A percentile compares a stretch with the other conserved stretches of the same genome.
These are phyloP conservation scores for Helostoma temminkii DNA, from an alignment of 2,797 vertebrate species.

Conservation along the genomic window DNA sequence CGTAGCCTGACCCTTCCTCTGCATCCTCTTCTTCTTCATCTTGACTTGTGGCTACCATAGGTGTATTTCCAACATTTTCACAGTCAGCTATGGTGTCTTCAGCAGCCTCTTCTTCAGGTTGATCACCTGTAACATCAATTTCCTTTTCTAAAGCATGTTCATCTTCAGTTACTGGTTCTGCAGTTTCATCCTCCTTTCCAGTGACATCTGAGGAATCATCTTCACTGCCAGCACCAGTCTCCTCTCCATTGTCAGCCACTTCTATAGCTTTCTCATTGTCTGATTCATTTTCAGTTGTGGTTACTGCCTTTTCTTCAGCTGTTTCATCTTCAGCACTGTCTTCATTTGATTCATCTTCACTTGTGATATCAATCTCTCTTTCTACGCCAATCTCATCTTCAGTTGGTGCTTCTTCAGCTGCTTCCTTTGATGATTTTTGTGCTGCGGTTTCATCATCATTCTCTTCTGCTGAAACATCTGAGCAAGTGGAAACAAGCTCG, in stretches of 20 bases:
- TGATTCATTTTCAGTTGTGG: conserved; percentile 5
- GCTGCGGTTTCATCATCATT: neutral
- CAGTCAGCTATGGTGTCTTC: neutral
- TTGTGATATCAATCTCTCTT: neutral
- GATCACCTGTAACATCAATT: neutral
- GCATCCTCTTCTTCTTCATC: conserved; percentile 27
- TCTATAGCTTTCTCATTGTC: conserved; percentile 30
- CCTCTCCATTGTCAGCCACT: conserved; percentile 3
- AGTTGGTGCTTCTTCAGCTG: neutral
- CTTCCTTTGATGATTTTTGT: conserved; percentile 4
- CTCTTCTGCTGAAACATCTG: conserved; percentile 23
- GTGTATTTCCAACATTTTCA: conserved; percentile 7
- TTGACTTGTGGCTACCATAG: conserved; percentile 12
- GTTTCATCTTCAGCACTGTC: conserved; percentile 30
- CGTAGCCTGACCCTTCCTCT: conserved; percentile 4
- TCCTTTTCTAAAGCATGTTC: conserved; percentile 21
- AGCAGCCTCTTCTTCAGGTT: neutral
- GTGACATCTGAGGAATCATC: conserved; percentile 11
- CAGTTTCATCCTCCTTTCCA: conserved; percentile 13
- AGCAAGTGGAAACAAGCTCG: conserved; percentile 3
- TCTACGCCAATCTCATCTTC: conserved; percentile 18
- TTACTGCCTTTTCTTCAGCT: neutral
- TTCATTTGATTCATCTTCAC: conserved; percentile 39
- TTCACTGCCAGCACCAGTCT: conserved; percentile 16
- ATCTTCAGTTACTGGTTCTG: conserved; percentile 29